These are phyloP conservation scores for Harpagus bidentatus DNA, from an alignment of 2,113 vertebrate genomes.

Conservation along the genomic window DNA sequence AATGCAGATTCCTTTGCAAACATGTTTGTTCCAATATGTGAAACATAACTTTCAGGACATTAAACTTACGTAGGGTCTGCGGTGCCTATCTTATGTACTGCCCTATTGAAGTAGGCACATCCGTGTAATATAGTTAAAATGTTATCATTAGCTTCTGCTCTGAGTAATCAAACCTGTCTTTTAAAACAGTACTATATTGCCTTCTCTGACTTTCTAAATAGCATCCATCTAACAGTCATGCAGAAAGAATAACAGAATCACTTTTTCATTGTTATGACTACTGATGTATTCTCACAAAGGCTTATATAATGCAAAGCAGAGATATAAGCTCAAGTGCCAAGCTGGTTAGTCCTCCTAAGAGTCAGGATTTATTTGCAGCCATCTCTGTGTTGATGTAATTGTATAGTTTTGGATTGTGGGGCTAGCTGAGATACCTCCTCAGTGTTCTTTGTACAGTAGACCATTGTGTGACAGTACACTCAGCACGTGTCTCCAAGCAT, in stretches of 20 bases:
- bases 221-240: not conserved
- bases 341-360: not conserved
- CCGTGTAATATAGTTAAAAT: not conserved
- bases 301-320: not conserved
- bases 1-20: not conserved
- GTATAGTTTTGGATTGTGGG: not conserved
- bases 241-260: not conserved
- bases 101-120: not conserved
- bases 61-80: not conserved
- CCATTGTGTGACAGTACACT: rapidly evolving
- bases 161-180: not conserved
- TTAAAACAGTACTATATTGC: not conserved
- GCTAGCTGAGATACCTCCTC: not conserved
- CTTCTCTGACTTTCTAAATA: not conserved
- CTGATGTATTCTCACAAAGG: not conserved
- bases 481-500: not conserved
- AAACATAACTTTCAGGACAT: not conserved
- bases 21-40: not conserved
- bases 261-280: not conserved
- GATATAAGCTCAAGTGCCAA: not conserved
- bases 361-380: not conserved
- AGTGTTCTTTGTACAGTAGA: not conserved
- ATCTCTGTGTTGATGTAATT: not conserved
- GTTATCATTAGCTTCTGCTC: not conserved
- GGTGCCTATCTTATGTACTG: not conserved